phyloP scores from a whole-genome alignment of 2,888 invertebrate species.

The Xestia ashworthii region DNA sequence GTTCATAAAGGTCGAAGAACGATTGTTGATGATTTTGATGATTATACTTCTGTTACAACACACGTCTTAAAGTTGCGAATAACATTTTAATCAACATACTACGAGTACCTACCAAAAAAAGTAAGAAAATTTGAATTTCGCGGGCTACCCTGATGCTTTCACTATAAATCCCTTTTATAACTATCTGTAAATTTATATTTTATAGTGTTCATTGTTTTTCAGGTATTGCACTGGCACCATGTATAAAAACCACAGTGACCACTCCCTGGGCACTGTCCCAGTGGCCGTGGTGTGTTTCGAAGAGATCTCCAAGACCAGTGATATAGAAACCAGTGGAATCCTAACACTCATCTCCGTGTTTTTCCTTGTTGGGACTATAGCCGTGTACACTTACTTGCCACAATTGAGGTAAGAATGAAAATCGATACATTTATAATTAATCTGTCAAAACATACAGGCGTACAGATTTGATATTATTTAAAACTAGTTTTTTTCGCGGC shows the following conservation, averaged over 20 bases:
- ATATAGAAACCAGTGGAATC: constrained; percentile 83
- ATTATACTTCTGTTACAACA: no score
- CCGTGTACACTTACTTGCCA: constrained; percentile 91
- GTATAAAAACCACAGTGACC: constrained; percentile 73
- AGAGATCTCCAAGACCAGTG: constrained; percentile 91
- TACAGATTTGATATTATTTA: neutral
- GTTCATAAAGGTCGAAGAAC: no score
- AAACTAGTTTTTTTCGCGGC: neutral
- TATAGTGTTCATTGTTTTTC: constrained; percentile 36
- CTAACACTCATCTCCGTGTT: constrained; percentile 89
- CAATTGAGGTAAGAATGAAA: constrained; percentile 88
- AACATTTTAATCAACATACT: no score
- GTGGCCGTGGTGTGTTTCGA: constrained; percentile 92
- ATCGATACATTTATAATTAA: neutral
- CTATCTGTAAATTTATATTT: neutral
- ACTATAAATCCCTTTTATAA: neutral
- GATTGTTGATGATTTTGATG: no score
- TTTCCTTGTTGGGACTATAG: constrained; percentile 91
- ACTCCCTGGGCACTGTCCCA: constrained; percentile 69
- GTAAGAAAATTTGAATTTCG: no score
- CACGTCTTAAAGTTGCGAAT: no score
- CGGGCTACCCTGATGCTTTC: no score
- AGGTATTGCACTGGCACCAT: constrained; percentile 83
- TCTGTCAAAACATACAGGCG: neutral
- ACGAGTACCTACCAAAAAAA: no score